Conservation (phyloP, 2,888 invertebrate genomes). For the Dimorphilus gyrociliatus region DNA sequence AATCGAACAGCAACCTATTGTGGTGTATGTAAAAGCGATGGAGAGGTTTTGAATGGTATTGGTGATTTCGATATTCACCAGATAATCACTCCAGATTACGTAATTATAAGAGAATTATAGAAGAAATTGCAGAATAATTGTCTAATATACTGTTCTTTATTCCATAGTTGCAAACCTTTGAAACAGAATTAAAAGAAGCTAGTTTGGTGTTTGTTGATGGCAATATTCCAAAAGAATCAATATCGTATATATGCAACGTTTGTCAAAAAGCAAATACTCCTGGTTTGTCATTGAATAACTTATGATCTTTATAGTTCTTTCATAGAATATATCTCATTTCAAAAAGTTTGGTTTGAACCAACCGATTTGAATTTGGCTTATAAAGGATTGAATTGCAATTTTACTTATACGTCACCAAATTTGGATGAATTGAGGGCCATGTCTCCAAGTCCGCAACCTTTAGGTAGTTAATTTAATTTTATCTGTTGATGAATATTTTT, state of each 20-base stretch:
- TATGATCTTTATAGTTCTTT: no score
- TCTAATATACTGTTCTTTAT: not conserved
- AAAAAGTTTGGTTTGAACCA: no score
- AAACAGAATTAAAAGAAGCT: slow-evolving; percentile 38
- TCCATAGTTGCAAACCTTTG: not conserved
- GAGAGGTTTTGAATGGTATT: slow-evolving; percentile 62
- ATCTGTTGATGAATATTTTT: no score
- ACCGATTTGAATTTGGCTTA: no score
- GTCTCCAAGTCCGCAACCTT: no score
- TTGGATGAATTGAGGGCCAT: no score
- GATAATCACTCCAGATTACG: slow-evolving; percentile 47
- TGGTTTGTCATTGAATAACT: no score
- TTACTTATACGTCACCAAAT: no score
- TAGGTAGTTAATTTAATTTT: no score
- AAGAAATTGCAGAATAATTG: not conserved
- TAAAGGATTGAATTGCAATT: no score
- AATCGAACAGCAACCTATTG: slow-evolving; percentile 54
- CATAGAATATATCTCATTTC: no score
- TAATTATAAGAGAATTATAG: slow-evolving; percentile 13
- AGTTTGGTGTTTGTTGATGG: slow-evolving; percentile 68
- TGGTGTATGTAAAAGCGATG: slow-evolving; percentile 52
- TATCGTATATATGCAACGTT: slow-evolving; percentile 34
- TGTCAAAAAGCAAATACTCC: slow-evolving; percentile 20
- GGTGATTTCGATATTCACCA: slow-evolving; percentile 69
- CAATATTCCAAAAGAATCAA: slow-evolving; percentile 54